phyloP scores from a whole-genome alignment of 2,888 invertebrate species.

The Tetrapedia diversipes region DNA sequence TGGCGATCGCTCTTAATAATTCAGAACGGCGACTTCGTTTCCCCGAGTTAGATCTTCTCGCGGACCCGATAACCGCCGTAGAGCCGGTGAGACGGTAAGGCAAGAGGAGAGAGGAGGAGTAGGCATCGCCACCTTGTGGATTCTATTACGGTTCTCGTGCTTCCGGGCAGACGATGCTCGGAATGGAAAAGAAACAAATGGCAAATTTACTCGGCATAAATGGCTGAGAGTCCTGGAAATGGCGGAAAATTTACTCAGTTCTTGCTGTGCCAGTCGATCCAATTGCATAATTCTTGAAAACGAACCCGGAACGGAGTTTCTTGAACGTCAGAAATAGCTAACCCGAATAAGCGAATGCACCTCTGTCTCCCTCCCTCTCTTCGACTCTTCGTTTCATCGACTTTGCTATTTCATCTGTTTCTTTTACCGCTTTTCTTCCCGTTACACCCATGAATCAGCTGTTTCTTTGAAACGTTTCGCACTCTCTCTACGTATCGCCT shows the following conservation, averaged over 20 bases:
- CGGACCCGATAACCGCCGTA: slow-evolving; percentile 53
- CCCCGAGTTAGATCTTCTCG: slow-evolving; percentile 50
- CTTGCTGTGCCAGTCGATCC: slow-evolving; percentile 63
- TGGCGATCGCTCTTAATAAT: slow-evolving; percentile 52
- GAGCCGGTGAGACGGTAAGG: neutral
- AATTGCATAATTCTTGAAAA: slow-evolving; percentile 69
- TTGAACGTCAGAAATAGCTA: slow-evolving; percentile 60
- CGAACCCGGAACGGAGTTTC: slow-evolving; percentile 51
- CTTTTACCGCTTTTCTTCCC: neutral
- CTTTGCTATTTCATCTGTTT: slow-evolving; percentile 5
- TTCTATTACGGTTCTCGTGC: slow-evolving; percentile 56
- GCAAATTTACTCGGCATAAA: slow-evolving; percentile 70
- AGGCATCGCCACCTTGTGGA: slow-evolving; percentile 22
- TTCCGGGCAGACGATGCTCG: slow-evolving; percentile 39
- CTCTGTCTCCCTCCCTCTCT: slow-evolving; percentile 24
- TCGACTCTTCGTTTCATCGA: slow-evolving; percentile 5
- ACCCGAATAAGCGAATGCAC: slow-evolving; percentile 40
- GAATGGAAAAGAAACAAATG: slow-evolving; percentile 69
- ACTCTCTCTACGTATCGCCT: neutral
- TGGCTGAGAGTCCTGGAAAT: slow-evolving; percentile 63
- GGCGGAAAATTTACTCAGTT: slow-evolving; percentile 70
- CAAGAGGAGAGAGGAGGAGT: neutral
- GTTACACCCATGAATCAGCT: no score
- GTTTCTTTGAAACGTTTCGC: no score
- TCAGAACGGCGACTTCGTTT: slow-evolving; percentile 37